Base-by-base conservation (phyloP, 2,888 invertebrate species). In the Doris montereyensis region DNA sequence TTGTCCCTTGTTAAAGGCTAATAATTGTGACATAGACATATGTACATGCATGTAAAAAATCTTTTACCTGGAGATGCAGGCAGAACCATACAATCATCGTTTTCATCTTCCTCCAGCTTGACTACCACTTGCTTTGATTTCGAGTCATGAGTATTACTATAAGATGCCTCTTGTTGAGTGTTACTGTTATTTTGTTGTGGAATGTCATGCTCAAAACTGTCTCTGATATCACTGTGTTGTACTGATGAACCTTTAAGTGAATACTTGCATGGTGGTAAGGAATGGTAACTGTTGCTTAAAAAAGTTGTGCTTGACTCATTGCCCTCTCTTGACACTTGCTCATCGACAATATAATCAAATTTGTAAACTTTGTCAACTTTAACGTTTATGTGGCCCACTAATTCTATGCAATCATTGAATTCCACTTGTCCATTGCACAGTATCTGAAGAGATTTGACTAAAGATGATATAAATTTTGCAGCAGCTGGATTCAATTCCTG, bases 271-370 rank as follows among this genome's bases (percentile, higher is more conserved):
- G 82, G 82, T 3, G 80, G 82, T 32, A 62, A 70, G 32, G 82
- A 82, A 35, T 82, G 82, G 57, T 82, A 82, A 52, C 82, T 82
- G 72, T 82, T 82, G 77, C 82, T 82, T n/a, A 76, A 73, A 28
- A 82, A 82, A n/a, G 78, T 78, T 5, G 82, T 82, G 8, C 77
- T 68, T 34, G 72, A 78, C 71, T 78, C 81, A 62, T 81, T 75
- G 4, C 78, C 81, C 62, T 81, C 75, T 60, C 76, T 81, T 10
- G 76, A 78, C 10, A 81, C 81, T 24, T 78, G 76, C 24, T 82
- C 82, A 78, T 82, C 80, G 17, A 82, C 82, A 34, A 82, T 80
- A 57, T 82, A 82, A 34, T 82, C 76, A 76, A 80, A 76, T 57
- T 80, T 80, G 34, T 76, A 74, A n/a, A 72, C 74, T 67, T 79